Base-by-base conservation (phyloP, 2,888 invertebrate genomes). In the Mantis religiosa region DNA sequence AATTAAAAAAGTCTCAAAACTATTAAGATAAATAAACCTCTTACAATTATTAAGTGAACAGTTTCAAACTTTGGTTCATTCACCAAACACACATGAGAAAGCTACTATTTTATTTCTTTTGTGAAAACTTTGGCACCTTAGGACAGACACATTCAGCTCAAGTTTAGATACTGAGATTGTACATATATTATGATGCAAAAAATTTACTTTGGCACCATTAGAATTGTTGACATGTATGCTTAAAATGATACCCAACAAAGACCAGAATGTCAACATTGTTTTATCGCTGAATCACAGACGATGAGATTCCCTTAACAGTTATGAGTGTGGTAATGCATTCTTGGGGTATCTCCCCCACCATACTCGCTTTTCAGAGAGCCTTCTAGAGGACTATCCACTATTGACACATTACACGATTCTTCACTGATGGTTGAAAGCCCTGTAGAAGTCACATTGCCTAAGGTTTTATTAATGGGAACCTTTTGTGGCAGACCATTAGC, bases 401-500 rank as follows among this genome's bases (percentile, higher is more conserved):
- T 86, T 30, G 90, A 89, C 28, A 90, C 88, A 87, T 91, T 91
- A 54, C 90, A 89, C 87, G 91, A 91, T 89, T 92, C 92, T 89
- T 92, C 92, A 83, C 91, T 92, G 88, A 92, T 92, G 27, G 92
- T 92, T 82, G 92, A 91, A 81, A 92, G 91, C 90, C 91, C 91
- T 87, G 91, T 90, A 81, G 91, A 91, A 30, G 90, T 91, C 30
- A 89, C 89, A 81, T 81, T 81, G 30, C 87, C 89, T n/a, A 90
- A 90, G 20, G 90, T 90, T 28, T 91, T 91, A 27, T 86, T 88
- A n/a, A 88, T 71, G 28, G 84, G 30, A n/a, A 83, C 82, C 84
- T 87, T 84, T n/a, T 54, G 82, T 20, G 81, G 47, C 41, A 82
- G 85, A 27, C 30, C 83, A n/a, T 47, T 47, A 4, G 81, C 34